Base-by-base conservation (phyloP, 1,140 invertebrate genomes). In the Sipha flava region DNA sequence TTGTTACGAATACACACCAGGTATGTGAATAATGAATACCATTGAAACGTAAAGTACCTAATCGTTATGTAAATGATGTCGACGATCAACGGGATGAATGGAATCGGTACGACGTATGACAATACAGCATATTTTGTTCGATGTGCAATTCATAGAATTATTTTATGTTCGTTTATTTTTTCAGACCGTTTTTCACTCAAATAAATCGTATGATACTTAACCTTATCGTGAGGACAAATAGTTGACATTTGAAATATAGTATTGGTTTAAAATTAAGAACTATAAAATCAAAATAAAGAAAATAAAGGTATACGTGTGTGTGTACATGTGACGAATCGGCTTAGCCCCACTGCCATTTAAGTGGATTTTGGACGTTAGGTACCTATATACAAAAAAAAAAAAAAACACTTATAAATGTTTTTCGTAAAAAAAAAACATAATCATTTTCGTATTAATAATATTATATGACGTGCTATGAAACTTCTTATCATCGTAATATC, bases 341-440 rank as follows among this genome's bases (percentile, higher is more conserved):
- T 29, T 70, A 70, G 40, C 66, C 66, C 66, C 66, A 70, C 66
- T 70, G 66, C 66, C 66, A 70, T 70, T 70, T 70, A 47, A 43
- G 66, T 70, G 66, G 66, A 70, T 70, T 70, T 70, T 70, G 66
- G 66, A 70, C 66, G 21, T 29, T 70, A 70, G 66, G 66, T 70
- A 70, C 66, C 66, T 70, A 70, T 47, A 70, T 70, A 45, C 40
- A 70, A 47, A 70, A 70, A 70, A 68, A 43, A 66, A 66, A 68
- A 68, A 70, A 68, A 21, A 66, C 31, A 37, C 14, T 45, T 66
- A 66, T 66, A 64, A 62, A 45, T 3, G 16, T 40, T 68, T 26
- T 68, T 7, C 9, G 2, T 16, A 26, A 14, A 66, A 45, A 21
- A 68, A 68, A 57, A 54, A 54, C 4, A 54, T 23, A 54, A 54